Conservation (phyloP, 2,888 invertebrate species). For the Eupsilia transversa region DNA sequence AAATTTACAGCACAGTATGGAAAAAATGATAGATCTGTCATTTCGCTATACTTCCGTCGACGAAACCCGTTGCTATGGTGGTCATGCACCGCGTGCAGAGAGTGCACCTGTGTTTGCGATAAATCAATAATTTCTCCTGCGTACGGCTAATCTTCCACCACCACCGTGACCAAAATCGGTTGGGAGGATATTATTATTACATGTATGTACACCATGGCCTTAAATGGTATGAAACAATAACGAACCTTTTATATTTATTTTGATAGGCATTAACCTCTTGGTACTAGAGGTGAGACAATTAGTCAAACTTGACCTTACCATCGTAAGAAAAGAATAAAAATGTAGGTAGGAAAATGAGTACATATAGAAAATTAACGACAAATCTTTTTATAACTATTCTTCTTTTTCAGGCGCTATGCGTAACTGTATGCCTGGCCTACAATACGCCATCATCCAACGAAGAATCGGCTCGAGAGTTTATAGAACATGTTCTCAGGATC, state of each 20-base stretch:
- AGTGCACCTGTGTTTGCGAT: neutral
- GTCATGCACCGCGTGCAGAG: no score
- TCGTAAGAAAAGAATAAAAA: no score
- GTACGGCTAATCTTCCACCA: neutral
- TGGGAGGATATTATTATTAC: neutral
- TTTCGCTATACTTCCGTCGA: no score
- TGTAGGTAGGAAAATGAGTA: no score
- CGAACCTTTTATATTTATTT: neutral
- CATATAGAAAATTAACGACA: no score
- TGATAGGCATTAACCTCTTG: neutral
- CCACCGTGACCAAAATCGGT: neutral
- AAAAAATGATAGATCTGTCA: no score
- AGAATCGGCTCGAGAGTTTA: constrained; percentile 78
- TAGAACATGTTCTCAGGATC: constrained; percentile 81
- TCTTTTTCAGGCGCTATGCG: constrained; percentile 72
- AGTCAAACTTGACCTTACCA: neutral
- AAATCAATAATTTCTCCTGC: neutral
- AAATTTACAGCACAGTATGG: no score
- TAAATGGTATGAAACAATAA: neutral
- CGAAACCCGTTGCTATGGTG: no score
- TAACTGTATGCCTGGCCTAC: constrained; percentile 74
- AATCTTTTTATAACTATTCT: neutral
- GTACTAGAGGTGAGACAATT: neutral
- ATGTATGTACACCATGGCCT: neutral
- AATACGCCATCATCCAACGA: constrained; percentile 73